These are phyloP conservation scores for Caenorhabditis virilis DNA, from an alignment of 2,888 invertebrate genomes.

Conservation along the genomic window DNA sequence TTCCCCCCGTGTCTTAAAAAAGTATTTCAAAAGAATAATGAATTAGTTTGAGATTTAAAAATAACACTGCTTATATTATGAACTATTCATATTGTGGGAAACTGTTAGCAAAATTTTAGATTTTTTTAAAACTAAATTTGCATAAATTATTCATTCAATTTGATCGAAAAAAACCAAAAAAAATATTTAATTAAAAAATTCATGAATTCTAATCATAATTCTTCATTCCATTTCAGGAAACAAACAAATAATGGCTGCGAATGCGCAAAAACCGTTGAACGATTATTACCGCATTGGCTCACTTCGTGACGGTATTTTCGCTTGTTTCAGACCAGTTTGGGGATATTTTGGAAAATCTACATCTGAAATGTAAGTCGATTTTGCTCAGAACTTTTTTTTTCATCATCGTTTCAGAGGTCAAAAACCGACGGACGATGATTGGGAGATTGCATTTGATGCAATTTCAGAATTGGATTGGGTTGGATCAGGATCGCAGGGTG, in stretches of 20 bases:
- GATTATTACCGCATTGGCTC: constrained; percentile 24
- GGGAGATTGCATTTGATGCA: constrained; percentile 92
- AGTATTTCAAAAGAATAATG: too few relatives aligned
- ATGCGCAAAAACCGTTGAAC: not conserved
- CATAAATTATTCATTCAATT: too few relatives aligned
- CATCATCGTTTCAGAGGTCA: constrained; percentile 1
- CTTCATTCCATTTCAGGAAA: too few relatives aligned
- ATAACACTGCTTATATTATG: too few relatives aligned
- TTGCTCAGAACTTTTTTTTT: not conserved
- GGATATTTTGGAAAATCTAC: constrained; percentile 37
- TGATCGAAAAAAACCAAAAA: not conserved
- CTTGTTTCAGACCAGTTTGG: constrained; percentile 46
- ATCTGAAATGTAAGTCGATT: constrained; percentile 27
- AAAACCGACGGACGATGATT: constrained; percentile 73
- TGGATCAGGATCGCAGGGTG: constrained; percentile 93
- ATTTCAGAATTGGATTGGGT: constrained; percentile 87
- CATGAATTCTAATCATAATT: not conserved
- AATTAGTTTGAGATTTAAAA: too few relatives aligned
- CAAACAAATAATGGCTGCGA: too few relatives aligned
- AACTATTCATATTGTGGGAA: too few relatives aligned
- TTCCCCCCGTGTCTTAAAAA: too few relatives aligned
- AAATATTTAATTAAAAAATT: not conserved
- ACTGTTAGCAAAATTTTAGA: too few relatives aligned
- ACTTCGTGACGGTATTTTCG: constrained; percentile 28
- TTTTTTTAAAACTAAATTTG: too few relatives aligned